Conservation (phyloP, 2,113 vertebrate species). For the Crotophaga sulcirostris region DNA sequence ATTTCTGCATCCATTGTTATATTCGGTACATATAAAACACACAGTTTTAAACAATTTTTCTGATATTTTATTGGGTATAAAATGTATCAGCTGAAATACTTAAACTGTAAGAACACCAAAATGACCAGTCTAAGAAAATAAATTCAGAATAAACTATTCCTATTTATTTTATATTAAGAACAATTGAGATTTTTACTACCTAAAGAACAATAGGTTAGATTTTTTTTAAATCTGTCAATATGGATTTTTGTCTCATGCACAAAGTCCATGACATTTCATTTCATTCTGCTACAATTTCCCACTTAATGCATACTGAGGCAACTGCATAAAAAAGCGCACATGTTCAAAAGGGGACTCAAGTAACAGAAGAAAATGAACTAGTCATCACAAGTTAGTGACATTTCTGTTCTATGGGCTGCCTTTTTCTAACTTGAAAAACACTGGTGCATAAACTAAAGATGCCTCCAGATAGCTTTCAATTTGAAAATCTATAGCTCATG, state of each 20-base stretch:
- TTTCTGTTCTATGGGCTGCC: constrained; percentile 1
- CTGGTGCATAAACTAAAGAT: constrained; percentile 5
- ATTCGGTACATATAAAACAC: neutral
- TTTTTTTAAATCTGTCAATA: neutral
- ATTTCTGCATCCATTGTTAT: neutral
- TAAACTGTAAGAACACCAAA: neutral
- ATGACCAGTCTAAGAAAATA: neutral
- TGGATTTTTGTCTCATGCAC: neutral
- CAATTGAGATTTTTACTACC: neutral
- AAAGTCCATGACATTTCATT: neutral
- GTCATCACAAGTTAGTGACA: neutral
- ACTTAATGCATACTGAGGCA: neutral
- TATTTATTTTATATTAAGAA: neutral
- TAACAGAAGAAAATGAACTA: neutral
- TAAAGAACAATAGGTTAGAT: neutral
- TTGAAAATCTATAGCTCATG: constrained; percentile 34
- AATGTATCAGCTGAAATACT: neutral
- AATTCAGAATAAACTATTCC: neutral
- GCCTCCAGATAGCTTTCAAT: constrained; percentile 29
- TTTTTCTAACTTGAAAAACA: neutral
- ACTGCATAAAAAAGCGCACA: neutral
- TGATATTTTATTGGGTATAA: neutral
- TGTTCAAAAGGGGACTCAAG: neutral
- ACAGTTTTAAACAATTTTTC: neutral
- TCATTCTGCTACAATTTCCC: neutral